A percentile compares a stretch with the other conserved stretches of the same genome.
Evolutionary conservation across 2,888 invertebrate species (phyloP).

Genomic region (Hedya salicella): DNA sequence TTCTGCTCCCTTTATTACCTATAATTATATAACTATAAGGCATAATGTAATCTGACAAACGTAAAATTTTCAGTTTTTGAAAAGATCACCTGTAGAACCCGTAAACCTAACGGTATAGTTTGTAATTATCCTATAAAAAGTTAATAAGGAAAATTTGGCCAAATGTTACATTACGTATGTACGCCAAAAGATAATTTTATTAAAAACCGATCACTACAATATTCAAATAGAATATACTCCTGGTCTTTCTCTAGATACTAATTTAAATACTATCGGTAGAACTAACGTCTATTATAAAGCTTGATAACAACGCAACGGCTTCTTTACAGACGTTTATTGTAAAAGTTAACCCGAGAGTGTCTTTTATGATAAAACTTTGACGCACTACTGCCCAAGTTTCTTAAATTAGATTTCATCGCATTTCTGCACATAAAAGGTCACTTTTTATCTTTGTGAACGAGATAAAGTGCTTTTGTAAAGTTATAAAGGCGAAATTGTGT

Average conservation of each 20-base stretch:
- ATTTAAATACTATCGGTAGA: background rate
- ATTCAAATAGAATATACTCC: no score
- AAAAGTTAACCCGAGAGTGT: slow-evolving; percentile 4
- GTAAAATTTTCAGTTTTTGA: no score
- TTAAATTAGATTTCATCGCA: slow-evolving; percentile 9
- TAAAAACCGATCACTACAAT: no score
- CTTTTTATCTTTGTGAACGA: slow-evolving; percentile 4
- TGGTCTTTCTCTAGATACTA: background rate
- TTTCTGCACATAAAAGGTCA: slow-evolving; percentile 11
- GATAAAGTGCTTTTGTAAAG: slow-evolving; percentile 27
- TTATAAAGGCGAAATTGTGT: background rate
- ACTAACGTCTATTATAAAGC: background rate
- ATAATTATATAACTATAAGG: no score
- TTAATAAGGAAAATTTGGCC: no score
- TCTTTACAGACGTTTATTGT: background rate
- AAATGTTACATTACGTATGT: no score
- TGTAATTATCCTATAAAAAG: no score
- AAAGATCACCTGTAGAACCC: no score
- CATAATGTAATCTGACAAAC: no score
- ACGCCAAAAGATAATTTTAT: no score
- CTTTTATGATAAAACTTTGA: slow-evolving; percentile 22
- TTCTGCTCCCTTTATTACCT: no score
- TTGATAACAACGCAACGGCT: background rate
- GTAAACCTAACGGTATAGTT: no score
- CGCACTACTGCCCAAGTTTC: slow-evolving; percentile 10